phyloP scores from a whole-genome alignment of 2,888 invertebrate genomes.

The Atethmia centrago region DNA sequence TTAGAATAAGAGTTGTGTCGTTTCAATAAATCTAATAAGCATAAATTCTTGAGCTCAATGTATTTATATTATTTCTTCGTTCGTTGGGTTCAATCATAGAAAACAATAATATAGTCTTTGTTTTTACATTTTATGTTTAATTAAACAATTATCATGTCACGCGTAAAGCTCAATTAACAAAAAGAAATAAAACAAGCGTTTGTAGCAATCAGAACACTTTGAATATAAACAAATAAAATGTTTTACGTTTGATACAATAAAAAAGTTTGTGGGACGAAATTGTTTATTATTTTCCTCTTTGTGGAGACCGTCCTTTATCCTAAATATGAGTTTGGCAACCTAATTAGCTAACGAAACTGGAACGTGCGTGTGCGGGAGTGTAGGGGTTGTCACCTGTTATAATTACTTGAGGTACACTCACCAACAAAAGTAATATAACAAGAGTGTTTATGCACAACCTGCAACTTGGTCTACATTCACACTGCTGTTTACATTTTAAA shows the following conservation, averaged over 20 bases:
- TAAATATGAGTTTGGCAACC: constrained; percentile 53
- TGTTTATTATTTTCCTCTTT: constrained; percentile 38
- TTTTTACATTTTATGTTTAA: neutral
- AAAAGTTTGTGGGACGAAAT: constrained; percentile 16
- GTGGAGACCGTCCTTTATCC: constrained; percentile 37
- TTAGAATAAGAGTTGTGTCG: too few relatives aligned
- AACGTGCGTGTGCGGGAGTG: constrained; percentile 56
- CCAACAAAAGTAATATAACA: constrained; percentile 55
- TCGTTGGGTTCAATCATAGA: neutral
- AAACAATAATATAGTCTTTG: neutral
- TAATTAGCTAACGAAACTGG: constrained; percentile 64
- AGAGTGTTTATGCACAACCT: constrained; percentile 29
- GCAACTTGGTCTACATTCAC: constrained; percentile 26
- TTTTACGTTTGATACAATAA: constrained; percentile 19
- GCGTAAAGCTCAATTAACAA: neutral
- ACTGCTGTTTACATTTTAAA: constrained; percentile 22
- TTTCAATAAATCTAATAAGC: too few relatives aligned
- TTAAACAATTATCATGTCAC: constrained; percentile 10
- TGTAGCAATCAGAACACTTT: constrained; percentile 15
- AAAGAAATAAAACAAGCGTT: neutral
- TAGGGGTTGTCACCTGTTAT: constrained; percentile 56
- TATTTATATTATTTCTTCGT: neutral
- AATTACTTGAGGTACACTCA: constrained; percentile 52
- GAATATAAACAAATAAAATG: constrained; percentile 7
- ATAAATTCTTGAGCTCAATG: neutral